Conservation (phyloP, 1,140 invertebrate genomes). For the Periplaneta americana region DNA sequence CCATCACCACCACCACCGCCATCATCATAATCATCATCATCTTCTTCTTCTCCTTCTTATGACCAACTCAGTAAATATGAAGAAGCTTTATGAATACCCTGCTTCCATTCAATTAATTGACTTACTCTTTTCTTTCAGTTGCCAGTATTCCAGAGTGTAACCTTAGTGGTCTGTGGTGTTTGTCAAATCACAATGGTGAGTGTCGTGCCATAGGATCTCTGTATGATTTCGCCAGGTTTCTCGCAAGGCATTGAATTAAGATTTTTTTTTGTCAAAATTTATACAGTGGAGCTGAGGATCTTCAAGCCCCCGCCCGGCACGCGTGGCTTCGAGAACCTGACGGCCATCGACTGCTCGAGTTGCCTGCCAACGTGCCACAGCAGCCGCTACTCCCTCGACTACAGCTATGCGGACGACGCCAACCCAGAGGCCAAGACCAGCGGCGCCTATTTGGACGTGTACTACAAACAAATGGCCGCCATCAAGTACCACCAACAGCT, state of each 20-base stretch:
- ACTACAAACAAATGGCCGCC: constrained; percentile 22
- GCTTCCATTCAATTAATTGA: not conserved
- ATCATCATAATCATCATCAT: no score
- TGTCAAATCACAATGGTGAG: not conserved
- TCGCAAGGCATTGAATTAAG: no score
- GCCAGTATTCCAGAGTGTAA: not conserved
- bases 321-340: constrained; percentile 18
- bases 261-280: no score
- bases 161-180: not conserved
- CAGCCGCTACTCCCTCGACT: constrained; percentile 21
- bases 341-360: constrained; percentile 19
- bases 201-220: no score
- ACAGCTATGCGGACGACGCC: constrained; percentile 14
- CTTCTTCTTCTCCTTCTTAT: no score
- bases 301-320: constrained; percentile 18
- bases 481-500: constrained; percentile 24
- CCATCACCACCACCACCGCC: no score
- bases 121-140: not conserved
- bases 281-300: not conserved
- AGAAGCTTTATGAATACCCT: no score
- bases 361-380: constrained; percentile 25
- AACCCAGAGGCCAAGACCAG: not conserved
- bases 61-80: no score
- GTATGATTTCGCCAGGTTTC: no score
- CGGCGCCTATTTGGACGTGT: constrained; percentile 24